Percentiles rank a stretch among this genome's conserved stretches.
Evolutionary conservation across 2,888 invertebrate genomes (phyloP).

Genomic region (Chrysodeixis includens): DNA sequence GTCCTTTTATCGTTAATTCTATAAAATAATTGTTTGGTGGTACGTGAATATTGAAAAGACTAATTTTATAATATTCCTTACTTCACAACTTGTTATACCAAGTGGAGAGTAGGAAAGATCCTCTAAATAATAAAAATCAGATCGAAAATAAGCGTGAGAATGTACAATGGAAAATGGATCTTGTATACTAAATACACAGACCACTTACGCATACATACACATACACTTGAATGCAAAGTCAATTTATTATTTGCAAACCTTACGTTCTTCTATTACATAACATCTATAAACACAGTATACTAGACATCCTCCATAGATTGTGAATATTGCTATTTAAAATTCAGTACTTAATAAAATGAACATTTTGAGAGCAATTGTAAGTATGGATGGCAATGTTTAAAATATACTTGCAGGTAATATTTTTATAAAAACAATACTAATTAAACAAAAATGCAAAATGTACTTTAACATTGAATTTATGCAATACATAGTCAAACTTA

Average conservation of each 20-base stretch:
- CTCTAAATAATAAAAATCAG: not conserved
- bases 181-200: no score
- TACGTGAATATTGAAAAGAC: not conserved
- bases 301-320: no score
- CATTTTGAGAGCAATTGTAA: not conserved
- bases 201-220: no score
- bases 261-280: no score
- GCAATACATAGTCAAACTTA: not conserved
- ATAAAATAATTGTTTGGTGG: slow-evolving; percentile 7
- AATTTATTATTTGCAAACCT: no score
- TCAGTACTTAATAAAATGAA: no score
- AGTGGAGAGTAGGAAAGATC: slow-evolving; percentile 16
- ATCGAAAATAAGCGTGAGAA: slow-evolving; percentile 22
- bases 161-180: not conserved
- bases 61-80: slow-evolving; percentile 6
- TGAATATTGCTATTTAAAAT: no score
- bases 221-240: no score
- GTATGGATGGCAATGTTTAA: not conserved
- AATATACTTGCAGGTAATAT: not conserved
- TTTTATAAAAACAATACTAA: not conserved
- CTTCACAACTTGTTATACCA: slow-evolving; percentile 17
- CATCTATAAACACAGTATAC: no score
- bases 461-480: not conserved
- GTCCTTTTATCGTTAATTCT: slow-evolving; percentile 20
- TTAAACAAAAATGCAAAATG: not conserved